A percentile compares a stretch with the other conserved stretches of the same genome.
Evolutionary conservation across 2,113 vertebrate genomes (phyloP).

Genomic region (Burhinus bistriatus): DNA sequence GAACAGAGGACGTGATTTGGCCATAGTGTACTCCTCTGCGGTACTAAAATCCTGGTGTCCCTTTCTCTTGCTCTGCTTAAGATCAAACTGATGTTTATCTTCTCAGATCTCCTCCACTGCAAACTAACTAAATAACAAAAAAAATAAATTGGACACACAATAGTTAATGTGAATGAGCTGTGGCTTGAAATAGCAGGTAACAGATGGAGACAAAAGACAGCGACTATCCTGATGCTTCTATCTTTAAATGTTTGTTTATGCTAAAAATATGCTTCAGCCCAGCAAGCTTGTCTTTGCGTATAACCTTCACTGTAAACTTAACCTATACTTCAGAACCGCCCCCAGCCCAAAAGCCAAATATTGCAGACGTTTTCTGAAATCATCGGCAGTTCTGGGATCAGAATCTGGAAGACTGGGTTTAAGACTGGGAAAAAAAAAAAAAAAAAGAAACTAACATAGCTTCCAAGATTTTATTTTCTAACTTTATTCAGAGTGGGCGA

Average conservation of each 20-base stretch:
- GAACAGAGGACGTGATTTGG: not conserved
- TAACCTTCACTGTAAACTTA: conserved; percentile 18
- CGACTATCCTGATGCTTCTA: conserved; percentile 16
- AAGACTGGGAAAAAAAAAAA: not conserved
- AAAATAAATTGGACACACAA: not conserved
- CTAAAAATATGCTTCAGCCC: conserved; percentile 57
- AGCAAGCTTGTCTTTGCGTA: not conserved
- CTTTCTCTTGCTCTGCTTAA: not conserved
- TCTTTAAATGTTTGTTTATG: conserved; percentile 66
- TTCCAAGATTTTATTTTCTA: not conserved
- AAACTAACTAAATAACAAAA: not conserved
- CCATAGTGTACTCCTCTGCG: not conserved
- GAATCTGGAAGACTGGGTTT: not conserved
- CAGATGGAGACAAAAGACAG: conserved; percentile 62
- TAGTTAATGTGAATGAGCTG: conserved; percentile 38
- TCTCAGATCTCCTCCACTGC: not conserved
- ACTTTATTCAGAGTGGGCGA: not conserved
- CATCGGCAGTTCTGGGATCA: not conserved
- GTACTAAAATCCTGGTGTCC: not conserved
- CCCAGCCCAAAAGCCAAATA: not conserved
- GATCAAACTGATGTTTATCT: not conserved
- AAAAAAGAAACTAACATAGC: not conserved
- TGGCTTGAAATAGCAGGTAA: conserved; percentile 44
- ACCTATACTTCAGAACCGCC: not conserved
- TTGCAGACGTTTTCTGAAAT: not conserved